Base-by-base conservation (phyloP, 1,140 invertebrate genomes). In the Drosophila yakuba region DNA sequence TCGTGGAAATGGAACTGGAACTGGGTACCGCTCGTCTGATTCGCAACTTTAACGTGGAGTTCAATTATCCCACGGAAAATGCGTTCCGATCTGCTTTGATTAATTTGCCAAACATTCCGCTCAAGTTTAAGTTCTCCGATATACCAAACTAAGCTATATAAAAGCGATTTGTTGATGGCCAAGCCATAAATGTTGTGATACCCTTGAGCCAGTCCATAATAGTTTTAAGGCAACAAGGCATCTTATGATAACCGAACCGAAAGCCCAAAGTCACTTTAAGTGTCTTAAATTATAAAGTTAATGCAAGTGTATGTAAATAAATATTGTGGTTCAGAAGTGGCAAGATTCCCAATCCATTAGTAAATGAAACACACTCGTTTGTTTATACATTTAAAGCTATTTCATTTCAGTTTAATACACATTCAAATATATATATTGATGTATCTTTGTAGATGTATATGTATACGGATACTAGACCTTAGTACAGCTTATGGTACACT, bases 1-100 rank as follows among this genome's bases (percentile, higher is more conserved):
- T 97, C 75, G 96, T 96, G 2, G 95, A 96, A 76, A 93, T 96
- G 80, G 95, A 96, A 90, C 88, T 96, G 28, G 94, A 95, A 81
- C 91, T 95, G 14, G 94, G 95, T 32, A 72, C 95, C 2, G 91
- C 94, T 10, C 94, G 95, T 78, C 90, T 96, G 10, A 89, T 95
- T 28, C 91, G 94, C 39, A 93, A 94, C 72, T 95, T 94, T 66
- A 80, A 93, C 28, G 73, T 95, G 2, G 93, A 94, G 60, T 95
- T 94, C 92, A 92, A 93, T 28, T 63, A 92, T 73, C 45, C 90
- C 2, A 79, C 67, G 0, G 68, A 91, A 36, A 90, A 91, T 25
- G 83, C 80, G 0, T 91, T 91, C 28, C 71, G 66, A 1, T 47
- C 78, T 10, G 72, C 67, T 0, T 55, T 89, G 15, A 89, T 91